Evolutionary conservation across 2,888 invertebrate species (phyloP).

Genomic region (Idaea dimidiata): DNA sequence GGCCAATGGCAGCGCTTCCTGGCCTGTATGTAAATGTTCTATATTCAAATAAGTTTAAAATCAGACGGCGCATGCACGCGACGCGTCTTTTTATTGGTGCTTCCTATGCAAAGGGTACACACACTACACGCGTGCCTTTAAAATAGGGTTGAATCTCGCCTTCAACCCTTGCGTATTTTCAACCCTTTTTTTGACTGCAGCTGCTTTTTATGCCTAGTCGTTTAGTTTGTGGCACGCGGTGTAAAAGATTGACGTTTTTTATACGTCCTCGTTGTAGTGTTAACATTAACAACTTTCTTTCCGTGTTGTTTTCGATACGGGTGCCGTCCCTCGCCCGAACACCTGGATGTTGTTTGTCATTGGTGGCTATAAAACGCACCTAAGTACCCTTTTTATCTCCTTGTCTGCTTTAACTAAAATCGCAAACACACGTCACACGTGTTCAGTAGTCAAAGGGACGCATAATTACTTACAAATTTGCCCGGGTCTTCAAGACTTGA

Average conservation of each 20-base stretch:
- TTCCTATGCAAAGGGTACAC: conserved; percentile 61
- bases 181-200: conserved; percentile 67
- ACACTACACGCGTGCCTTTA: conserved; percentile 42
- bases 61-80: conserved; percentile 77
- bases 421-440: too few species aligned
- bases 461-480: too few species aligned
- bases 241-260: conserved; percentile 29
- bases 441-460: too few species aligned
- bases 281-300: background rate
- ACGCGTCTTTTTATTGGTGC: conserved; percentile 71
- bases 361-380: background rate
- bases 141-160: conserved; percentile 41
- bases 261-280: conserved; percentile 3
- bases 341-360: background rate
- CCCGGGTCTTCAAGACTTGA: too few species aligned
- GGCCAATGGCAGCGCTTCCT: conserved; percentile 56
- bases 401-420: too few species aligned
- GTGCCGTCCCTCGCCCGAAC: background rate
- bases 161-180: conserved; percentile 60
- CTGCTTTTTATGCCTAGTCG: conserved; percentile 58
- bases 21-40: conserved; percentile 69
- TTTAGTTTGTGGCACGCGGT: conserved; percentile 59
- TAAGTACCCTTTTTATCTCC: too few species aligned
- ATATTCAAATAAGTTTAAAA: conserved; percentile 80
- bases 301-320: background rate